Conservation (phyloP, 2,888 invertebrate species). For the Drosophila fulvimacula region DNA sequence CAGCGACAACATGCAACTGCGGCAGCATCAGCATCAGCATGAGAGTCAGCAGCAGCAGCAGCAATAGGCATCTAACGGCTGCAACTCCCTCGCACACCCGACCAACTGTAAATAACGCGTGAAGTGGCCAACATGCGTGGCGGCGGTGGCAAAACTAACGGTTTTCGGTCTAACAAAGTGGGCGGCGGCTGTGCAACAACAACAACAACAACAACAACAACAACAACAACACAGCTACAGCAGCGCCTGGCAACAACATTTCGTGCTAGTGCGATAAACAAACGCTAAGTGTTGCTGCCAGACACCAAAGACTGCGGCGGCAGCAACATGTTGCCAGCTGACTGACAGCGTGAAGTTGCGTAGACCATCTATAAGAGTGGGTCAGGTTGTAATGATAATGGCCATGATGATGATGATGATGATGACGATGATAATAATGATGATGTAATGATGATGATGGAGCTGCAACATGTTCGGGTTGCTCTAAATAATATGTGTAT, state of each 20-base stretch:
- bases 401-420: constrained; percentile 39
- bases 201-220: constrained; percentile 14
- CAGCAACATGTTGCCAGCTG: constrained; percentile 70
- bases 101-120: constrained; percentile 79
- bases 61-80: constrained; percentile 72
- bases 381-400: constrained; percentile 40
- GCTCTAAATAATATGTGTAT: constrained; percentile 40
- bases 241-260: constrained; percentile 78
- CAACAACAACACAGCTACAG: constrained; percentile 50
- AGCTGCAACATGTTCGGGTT: constrained; percentile 26
- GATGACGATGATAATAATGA: constrained; percentile 39
- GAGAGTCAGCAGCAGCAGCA: constrained; percentile 16
- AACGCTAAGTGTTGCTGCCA: constrained; percentile 79
- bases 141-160: constrained; percentile 76
- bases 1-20: constrained; percentile 72
- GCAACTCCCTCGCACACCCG: constrained; percentile 67
- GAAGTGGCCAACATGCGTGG: constrained; percentile 79
- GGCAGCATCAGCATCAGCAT: constrained; percentile 43
- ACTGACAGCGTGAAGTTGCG: constrained; percentile 49
- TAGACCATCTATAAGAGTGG: constrained; percentile 43
- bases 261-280: constrained; percentile 77
- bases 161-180: constrained; percentile 63
- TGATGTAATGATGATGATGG: constrained; percentile 48
- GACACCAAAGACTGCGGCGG: constrained; percentile 62
- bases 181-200: constrained; percentile 57